These are phyloP conservation scores for Xanthia togata DNA, from an alignment of 2,888 invertebrate species.

Conservation along the genomic window DNA sequence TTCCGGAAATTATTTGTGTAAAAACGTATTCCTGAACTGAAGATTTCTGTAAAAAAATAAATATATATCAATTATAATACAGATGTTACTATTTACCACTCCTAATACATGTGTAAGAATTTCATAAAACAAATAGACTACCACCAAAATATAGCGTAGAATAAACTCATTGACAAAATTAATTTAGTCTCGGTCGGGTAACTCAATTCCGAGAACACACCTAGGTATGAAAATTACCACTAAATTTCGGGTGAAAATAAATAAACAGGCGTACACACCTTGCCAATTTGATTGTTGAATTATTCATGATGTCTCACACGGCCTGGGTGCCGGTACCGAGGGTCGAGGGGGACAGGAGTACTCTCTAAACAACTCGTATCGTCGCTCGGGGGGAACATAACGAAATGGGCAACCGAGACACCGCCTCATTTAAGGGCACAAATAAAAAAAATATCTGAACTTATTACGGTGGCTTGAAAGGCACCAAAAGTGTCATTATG, in stretches of 20 bases:
- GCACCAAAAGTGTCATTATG: constrained; percentile 72
- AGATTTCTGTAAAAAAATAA: neutral
- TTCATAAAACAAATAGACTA: neutral
- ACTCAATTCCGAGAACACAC: constrained; percentile 65
- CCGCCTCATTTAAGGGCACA: constrained; percentile 77
- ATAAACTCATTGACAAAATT: constrained; percentile 58
- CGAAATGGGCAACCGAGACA: constrained; percentile 84
- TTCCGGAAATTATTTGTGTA: constrained; percentile 1
- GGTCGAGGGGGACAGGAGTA: constrained; percentile 71
- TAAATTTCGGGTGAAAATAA: constrained; percentile 85
- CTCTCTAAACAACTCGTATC: constrained; percentile 80
- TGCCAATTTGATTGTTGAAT: constrained; percentile 89
- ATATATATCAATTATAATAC: too few species aligned
- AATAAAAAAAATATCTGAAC: constrained; percentile 78
- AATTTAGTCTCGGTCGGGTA: constrained; percentile 65
- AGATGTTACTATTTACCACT: neutral
- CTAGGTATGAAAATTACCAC: constrained; percentile 81
- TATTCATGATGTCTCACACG: constrained; percentile 88
- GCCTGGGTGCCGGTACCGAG: constrained; percentile 65
- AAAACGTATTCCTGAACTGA: neutral
- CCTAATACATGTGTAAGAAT: neutral
- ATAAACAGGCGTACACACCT: constrained; percentile 87
- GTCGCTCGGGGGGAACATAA: constrained; percentile 78
- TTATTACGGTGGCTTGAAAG: constrained; percentile 74
- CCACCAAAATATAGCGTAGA: constrained; percentile 5